phyloP scores from a whole-genome alignment of 1,140 invertebrate species.

The Apis mellifera region Amel_HAv3.1 CM009931.2:27310001-27310500 shows the following conservation, averaged over 20 bases:
- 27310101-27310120: slow-evolving; percentile 82
- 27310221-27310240: slow-evolving; percentile 69
- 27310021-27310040: slow-evolving; percentile 82
- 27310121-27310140: slow-evolving; percentile 82
- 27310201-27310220: slow-evolving; percentile 65
- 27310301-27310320: neutral
- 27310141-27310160: slow-evolving; percentile 72
- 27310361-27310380: slow-evolving; percentile 40
- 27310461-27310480: neutral
- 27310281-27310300: neutral
- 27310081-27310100: slow-evolving; percentile 83
- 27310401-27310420: neutral
- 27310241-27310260: slow-evolving; percentile 63
- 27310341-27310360: slow-evolving; percentile 18
- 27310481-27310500: neutral
- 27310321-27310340: slow-evolving; percentile 7
- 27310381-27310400: slow-evolving; percentile 62
- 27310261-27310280: slow-evolving; percentile 18
- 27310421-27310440: neutral
- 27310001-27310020: slow-evolving; percentile 81
- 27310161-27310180: slow-evolving; percentile 68
- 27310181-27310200: slow-evolving; percentile 75
- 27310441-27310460: neutral
- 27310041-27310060: slow-evolving; percentile 84
- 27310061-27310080: slow-evolving; percentile 82